Conservation (phyloP, 1,140 invertebrate species). For the Diabrotica undecimpunctata region DNA sequence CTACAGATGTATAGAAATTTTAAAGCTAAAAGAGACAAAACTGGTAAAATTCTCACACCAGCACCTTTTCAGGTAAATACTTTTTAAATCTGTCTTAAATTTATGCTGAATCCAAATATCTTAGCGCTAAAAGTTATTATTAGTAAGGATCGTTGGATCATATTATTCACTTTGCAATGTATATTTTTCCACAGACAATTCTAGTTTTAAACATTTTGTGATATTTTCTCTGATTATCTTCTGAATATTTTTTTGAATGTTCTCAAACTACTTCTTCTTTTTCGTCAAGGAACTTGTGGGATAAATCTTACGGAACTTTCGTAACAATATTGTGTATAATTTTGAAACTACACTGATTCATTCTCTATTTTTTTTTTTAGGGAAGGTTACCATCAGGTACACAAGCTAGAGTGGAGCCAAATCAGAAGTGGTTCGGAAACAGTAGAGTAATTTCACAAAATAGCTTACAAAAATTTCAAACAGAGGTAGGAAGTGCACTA, state of each 20-base stretch:
- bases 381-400: constrained; percentile 83
- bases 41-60: constrained; percentile 88
- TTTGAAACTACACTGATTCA: background rate
- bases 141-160: too few relatives aligned
- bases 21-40: constrained; percentile 87
- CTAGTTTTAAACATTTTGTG: too few relatives aligned
- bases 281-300: too few relatives aligned
- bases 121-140: background rate
- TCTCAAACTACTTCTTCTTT: too few relatives aligned
- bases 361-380: constrained; percentile 54
- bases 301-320: too few relatives aligned
- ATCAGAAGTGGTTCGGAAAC: constrained; percentile 97
- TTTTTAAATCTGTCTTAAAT: background rate
- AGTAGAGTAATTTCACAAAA: constrained; percentile 88
- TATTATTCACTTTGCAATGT: too few relatives aligned
- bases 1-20: constrained; percentile 97
- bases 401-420: constrained; percentile 91
- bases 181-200: too few relatives aligned
- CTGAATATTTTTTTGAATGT: too few relatives aligned
- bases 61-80: constrained; percentile 72
- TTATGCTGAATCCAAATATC: background rate
- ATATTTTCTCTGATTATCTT: too few relatives aligned
- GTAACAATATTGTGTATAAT: too few relatives aligned
- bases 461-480: constrained; percentile 95
- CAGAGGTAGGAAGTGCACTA: constrained; percentile 88